Base-by-base conservation (phyloP, 64 coral and sea anemone species). In the Actinia equina region DNA sequence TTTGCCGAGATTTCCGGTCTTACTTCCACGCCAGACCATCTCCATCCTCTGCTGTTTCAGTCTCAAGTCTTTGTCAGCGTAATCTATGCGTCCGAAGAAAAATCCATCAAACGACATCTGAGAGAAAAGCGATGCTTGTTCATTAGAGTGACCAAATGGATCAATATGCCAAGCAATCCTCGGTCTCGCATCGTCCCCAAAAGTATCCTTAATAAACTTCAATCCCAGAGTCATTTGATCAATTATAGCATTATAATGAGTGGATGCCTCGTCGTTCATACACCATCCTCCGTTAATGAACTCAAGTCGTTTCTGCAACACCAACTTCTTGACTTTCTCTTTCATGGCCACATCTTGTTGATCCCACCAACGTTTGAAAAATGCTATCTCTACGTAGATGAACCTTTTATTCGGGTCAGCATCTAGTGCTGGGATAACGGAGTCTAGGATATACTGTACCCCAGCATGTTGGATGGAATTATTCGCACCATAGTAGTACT, bases 31-130 rank as follows among this genome's bases (percentile, higher is more conserved):
- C 90, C 90, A 92, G 5, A 92, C 85, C 85, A 92, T 27, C 51
- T 92, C 90, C 90, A 92, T 92, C 16, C 85, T 55, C 23, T 92
- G 85, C 17, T 92, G 60, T 46, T 87, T 20, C 17, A 92, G 49
- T 59, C 90, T 86, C 65, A 83, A 25, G 0, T 56, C 43, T 83
- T 92, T 92, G 53, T 92, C 90, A 3, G 44, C 59, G 77, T 92
- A 87, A 83, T 92, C 90, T 20, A 92, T 92, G 7, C 90, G 84
- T 18, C 90, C 90, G 45, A 92, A 92, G 61, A 92, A 92, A 18
- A 92, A 92, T 44, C 90, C 90, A 83, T 92, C 90, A 22, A 92
- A 92, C 56, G 90, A 92, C 90, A 92, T 92, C 55, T 92, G 90
- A 42, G 90, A 55, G 67, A 92, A 92, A 9, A 92, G 61, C 8